These are phyloP conservation scores for Myocastor coypus DNA, from an alignment of 2,113 vertebrate genomes.

Conservation along the genomic window DNA sequence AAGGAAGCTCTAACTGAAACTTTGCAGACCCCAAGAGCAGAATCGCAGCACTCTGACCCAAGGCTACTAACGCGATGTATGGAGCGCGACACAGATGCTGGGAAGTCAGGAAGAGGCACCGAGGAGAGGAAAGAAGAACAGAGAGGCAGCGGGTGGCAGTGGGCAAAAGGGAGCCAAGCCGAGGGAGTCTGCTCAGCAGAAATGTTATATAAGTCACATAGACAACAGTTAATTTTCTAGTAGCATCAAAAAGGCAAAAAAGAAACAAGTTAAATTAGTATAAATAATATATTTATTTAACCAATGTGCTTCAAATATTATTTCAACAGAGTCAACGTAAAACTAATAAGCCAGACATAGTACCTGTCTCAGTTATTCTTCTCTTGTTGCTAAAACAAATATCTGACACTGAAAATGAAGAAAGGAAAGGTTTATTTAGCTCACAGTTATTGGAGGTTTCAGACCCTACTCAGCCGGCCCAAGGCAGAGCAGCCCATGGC, in stretches of 20 bases:
- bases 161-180: accelerated
- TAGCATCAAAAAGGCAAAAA: background rate
- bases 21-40: background rate
- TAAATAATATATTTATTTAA: background rate
- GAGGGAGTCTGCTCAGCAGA: background rate
- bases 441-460: no score
- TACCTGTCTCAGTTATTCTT: no score
- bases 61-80: background rate
- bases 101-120: background rate
- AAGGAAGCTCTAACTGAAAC: background rate
- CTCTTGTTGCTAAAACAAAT: no score
- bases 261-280: conserved; percentile 1
- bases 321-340: background rate
- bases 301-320: background rate
- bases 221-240: background rate
- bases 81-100: background rate
- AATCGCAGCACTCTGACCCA: background rate
- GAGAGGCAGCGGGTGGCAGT: background rate
- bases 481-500: no score
- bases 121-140: background rate
- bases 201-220: background rate
- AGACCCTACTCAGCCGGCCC: no score
- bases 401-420: no score
- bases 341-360: background rate
- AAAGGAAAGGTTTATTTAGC: no score